These are phyloP conservation scores for Andrena camellia DNA, from an alignment of 2,888 invertebrate species.

Conservation along the genomic window DNA sequence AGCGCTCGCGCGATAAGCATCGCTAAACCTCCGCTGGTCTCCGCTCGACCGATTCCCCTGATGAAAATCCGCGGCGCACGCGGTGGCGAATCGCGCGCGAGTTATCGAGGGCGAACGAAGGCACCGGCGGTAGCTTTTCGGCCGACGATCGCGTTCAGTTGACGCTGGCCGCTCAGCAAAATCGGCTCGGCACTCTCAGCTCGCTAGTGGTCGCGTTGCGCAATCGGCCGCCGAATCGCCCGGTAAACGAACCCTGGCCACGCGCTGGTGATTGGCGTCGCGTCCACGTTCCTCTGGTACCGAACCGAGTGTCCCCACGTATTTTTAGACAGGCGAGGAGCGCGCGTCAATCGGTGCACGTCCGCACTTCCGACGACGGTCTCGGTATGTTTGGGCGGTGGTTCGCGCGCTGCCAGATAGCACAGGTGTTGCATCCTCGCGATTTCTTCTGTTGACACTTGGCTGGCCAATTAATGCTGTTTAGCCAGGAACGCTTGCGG, in stretches of 20 bases:
- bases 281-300: background rate
- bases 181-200: conserved; percentile 54
- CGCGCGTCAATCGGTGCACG: background rate
- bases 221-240: background rate
- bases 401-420: background rate
- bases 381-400: background rate
- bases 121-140: conserved; percentile 36
- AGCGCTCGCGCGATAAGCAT: background rate
- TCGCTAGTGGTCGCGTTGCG: conserved; percentile 11
- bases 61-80: background rate
- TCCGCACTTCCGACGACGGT: background rate
- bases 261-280: conserved; percentile 5
- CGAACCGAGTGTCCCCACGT: background rate
- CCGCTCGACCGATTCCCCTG: background rate
- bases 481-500: too few species aligned
- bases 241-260: background rate
- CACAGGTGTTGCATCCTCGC: background rate
- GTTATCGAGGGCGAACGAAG: conserved; percentile 34
- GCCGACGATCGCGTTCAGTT: conserved; percentile 70
- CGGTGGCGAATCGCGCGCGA: conserved; percentile 30
- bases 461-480: too few species aligned
- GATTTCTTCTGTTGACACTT: too few species aligned
- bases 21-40: background rate
- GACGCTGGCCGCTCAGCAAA: conserved; percentile 69
- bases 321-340: conserved; percentile 15